Base-by-base conservation (phyloP, 2,113 vertebrate species). In the Aptenodytes forsteri region DNA sequence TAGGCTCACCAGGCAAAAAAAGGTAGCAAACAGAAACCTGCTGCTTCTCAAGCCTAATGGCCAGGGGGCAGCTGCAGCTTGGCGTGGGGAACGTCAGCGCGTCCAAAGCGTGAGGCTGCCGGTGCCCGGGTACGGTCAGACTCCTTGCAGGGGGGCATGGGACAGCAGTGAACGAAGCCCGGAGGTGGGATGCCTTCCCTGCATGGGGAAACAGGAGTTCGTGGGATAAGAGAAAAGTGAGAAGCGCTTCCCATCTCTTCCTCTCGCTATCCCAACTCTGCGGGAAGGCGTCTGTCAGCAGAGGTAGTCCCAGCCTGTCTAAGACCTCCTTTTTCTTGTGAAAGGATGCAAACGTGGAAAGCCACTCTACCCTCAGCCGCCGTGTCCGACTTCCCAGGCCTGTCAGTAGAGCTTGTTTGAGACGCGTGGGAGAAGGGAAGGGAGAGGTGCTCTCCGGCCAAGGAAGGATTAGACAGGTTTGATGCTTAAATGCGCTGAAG, bases 61-160 rank as follows among this genome's bases (percentile, higher is more conserved):
- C 34, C 61, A 3, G 40, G 21, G 27, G 34, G 46, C 8, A 13
- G 36, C 56, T 8, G 49, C 13, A 0, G 36, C 6, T 55, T 5
- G 76, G 32, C 1, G 6, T 7, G 4, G 3, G 20, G n/a, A 36
- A 26, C 3, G 10, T 6, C 50, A 2, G 49, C 6, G 1, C 2
- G 7, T 9, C 34, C 29, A 4, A 25, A 32, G 9, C 16, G 4
- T 3, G 32, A 27, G 38, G 26, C n/a, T n/a, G 52, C 23, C 2
- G 10, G 30, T 27, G 76, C 2, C 34, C 7, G 12, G 42, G 15
- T 10, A 11, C 2, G 1, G n/a, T 7, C 10, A 2, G 22, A 1
- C 18, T 38, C 16, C 62, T 20, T 5, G 10, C 47, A 6, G 32
- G 56, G 22, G n/a, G 13, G 32, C 14, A 13, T 0, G 7, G 70